Percentiles rank a stretch among this genome's conserved stretches.
Evolutionary conservation across 2,888 invertebrate species (phyloP).

Genomic region (Noctua janthina): DNA sequence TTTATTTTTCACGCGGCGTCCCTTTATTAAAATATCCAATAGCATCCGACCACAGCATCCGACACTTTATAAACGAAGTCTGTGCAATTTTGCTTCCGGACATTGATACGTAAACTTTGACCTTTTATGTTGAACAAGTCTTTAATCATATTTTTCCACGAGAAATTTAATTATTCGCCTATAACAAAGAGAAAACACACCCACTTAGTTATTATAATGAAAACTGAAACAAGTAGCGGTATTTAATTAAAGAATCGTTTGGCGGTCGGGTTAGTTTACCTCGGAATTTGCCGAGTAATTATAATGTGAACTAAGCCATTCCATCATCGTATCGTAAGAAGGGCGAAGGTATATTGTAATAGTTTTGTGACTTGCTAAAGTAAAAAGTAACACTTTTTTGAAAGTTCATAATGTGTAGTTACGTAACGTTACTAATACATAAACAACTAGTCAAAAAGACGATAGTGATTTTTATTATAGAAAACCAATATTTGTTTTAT

Average conservation of each 20-base stretch:
- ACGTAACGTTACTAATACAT: background rate
- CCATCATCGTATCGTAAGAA: conserved; percentile 65
- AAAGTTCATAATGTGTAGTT: background rate
- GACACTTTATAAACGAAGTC: conserved; percentile 1
- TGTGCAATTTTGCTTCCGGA: conserved; percentile 17
- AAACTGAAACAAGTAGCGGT: conserved; percentile 52
- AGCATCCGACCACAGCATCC: too few relatives aligned
- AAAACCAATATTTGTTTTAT: conserved; percentile 4
- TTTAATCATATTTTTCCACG: conserved; percentile 43
- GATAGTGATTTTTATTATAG: background rate
- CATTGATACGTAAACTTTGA: conserved; percentile 18
- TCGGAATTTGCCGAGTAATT: conserved; percentile 64
- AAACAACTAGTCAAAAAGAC: background rate
- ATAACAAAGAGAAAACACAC: conserved; percentile 38
- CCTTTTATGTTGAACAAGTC: conserved; percentile 25
- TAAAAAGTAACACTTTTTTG: background rate
- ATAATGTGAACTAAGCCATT: conserved; percentile 65
- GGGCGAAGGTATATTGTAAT: conserved; percentile 44
- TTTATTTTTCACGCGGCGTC: conserved; percentile 9
- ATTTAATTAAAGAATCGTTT: conserved; percentile 61
- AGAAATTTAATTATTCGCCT: conserved; percentile 38
- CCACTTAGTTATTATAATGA: conserved; percentile 57
- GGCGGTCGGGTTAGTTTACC: conserved; percentile 58
- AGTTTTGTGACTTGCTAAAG: conserved; percentile 19
- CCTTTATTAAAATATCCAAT: conserved; percentile 16